Base-by-base conservation (phyloP, 1,140 invertebrate species). In the Pseudomyrmex cubaensis region DNA sequence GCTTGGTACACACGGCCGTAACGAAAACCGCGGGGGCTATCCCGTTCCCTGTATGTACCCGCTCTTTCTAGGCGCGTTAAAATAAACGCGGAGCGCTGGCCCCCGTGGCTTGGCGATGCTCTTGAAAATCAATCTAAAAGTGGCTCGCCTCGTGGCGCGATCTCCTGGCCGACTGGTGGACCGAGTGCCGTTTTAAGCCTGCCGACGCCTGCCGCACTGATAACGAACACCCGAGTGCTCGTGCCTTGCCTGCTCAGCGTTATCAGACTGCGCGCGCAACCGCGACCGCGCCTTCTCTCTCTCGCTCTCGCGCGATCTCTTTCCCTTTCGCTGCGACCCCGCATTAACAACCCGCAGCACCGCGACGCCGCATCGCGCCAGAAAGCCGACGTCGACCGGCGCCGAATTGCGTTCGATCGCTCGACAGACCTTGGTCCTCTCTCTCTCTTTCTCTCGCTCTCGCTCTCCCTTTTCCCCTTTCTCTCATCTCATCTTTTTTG, bases 71-170 rank as follows among this genome's bases (percentile, higher is more conserved):
- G 90, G 89, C 89, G 93, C 92, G 93, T 94, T 93, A 94, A 93
- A 93, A 93, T 94, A 94, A 89, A 93, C 91, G 92, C 92, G 87
- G 90, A 90, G 89, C 92, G 90, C 88, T 89, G 75, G 76, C 87
- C 87, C 35, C 90, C 89, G 89, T 88, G 90, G 35, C 35, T 66
- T 85, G 84, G 89, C 87, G 90, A 89, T 93, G 90, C 91, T 93
- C 92, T 94, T 93, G 92, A 94, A 93, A 94, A 94, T 94, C 93
- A 93, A 93, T 93, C 93, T 94, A 92, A 91, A 91, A 90, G 92
- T 92, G 88, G 91, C 90, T 89, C 91, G 91, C 72, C 86, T 89
- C 75, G 90, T 92, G 91, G 91, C 91, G 91, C 90, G 85, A 93
- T 92, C 93, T 90, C 83, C 72, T 85, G 91, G 87, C 76, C 83